A percentile compares a stretch with the other conserved stretches of the same genome.
phyloP scores from a whole-genome alignment of 1,140 invertebrate species.

The Pogonomyrmex californicus region DNA sequence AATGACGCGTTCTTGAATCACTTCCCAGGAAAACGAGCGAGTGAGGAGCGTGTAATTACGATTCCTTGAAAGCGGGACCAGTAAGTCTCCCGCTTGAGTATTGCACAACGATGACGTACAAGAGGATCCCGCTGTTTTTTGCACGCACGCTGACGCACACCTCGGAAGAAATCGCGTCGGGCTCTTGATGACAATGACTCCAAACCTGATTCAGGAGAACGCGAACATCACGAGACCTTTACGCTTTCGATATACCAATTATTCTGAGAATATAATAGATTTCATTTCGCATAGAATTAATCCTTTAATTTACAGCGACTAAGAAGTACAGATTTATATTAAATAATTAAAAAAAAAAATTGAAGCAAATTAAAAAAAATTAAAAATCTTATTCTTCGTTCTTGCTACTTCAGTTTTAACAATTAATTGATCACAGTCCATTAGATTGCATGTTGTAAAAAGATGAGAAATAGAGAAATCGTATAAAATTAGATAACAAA shows the following conservation, averaged over 20 bases:
- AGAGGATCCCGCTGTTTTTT: background rate
- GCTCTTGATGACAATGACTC: background rate
- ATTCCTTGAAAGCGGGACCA: conserved; percentile 55
- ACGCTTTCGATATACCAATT: background rate
- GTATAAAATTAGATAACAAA: background rate
- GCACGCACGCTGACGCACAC: background rate
- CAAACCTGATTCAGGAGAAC: background rate
- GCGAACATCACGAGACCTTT: background rate
- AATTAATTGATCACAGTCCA: background rate
- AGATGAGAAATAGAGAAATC: background rate
- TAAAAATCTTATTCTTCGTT: background rate
- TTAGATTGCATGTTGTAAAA: background rate
- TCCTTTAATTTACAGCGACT: background rate
- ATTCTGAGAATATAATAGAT: conserved; percentile 9
- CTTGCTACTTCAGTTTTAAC: background rate
- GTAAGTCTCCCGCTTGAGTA: background rate
- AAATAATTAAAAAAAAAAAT: background rate
- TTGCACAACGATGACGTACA: conserved; percentile 49
- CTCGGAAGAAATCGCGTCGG: background rate
- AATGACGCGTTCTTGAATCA: conserved; percentile 43
- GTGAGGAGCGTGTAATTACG: conserved; percentile 61
- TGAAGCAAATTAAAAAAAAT: no score
- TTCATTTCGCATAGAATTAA: background rate
- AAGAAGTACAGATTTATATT: background rate
- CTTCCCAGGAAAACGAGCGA: conserved; percentile 22